Evolutionary conservation across 2,113 vertebrate genomes (phyloP).

Genomic region (Lasiurus borealis): DNA sequence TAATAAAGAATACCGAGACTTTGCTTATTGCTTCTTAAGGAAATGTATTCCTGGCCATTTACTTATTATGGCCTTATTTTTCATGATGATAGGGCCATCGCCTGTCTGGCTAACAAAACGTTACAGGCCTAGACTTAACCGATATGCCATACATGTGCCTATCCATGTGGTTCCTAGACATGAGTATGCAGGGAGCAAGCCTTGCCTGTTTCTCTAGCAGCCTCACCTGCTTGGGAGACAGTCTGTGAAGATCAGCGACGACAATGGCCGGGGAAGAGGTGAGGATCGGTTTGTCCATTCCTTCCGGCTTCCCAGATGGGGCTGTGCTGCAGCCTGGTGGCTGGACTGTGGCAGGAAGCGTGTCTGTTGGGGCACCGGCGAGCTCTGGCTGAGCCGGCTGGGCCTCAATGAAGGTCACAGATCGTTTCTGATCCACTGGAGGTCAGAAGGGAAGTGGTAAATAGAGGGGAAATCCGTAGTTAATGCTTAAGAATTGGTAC

Average conservation of each 20-base stretch:
- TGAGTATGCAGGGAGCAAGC: neutral
- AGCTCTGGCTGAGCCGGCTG: conserved; percentile 87
- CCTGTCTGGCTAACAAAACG: neutral
- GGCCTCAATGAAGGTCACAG: conserved; percentile 96
- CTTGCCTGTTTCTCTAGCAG: neutral
- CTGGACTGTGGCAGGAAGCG: neutral
- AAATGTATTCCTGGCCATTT: neutral
- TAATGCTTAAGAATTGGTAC: neutral
- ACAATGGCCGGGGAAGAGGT: conserved; percentile 87
- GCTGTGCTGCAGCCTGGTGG: conserved; percentile 79
- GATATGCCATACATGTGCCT: neutral
- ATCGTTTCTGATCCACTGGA: conserved; percentile 95
- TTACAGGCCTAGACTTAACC: neutral
- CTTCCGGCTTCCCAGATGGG: conserved; percentile 77
- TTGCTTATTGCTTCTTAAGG: conserved; percentile 29
- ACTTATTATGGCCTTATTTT: conserved; percentile 10
- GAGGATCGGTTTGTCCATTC: conserved; percentile 82
- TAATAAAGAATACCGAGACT: conserved; percentile 3
- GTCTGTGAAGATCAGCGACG: conserved; percentile 91
- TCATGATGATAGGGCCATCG: neutral
- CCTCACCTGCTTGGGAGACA: conserved; percentile 88
- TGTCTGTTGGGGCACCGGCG: conserved; percentile 2
- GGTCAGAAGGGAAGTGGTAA: conserved; percentile 71
- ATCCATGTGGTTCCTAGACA: neutral
- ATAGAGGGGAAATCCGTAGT: neutral